A percentile compares a stretch with the other conserved stretches of the same genome.
Evolutionary conservation across 2,888 invertebrate genomes (phyloP).

Genomic region (Epistrophe eligans): DNA sequence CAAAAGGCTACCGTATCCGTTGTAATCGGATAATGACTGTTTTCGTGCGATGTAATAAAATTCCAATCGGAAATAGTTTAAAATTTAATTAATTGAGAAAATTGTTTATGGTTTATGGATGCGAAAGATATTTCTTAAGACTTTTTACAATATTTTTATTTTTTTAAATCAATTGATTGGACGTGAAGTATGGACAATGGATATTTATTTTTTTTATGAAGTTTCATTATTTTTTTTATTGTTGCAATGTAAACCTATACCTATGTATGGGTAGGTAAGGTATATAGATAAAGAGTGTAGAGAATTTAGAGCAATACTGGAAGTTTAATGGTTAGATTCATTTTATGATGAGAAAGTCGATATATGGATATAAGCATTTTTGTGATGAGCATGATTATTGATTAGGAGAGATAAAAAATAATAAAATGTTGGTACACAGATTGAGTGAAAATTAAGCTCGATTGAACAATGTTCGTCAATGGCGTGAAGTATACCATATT

Average conservation of each 20-base stretch:
- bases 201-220: background rate
- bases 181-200: slow-evolving; percentile 5
- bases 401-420: no score
- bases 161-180: slow-evolving; percentile 10
- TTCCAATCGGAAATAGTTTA: slow-evolving; percentile 75
- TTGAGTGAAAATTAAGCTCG: no score
- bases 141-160: no score
- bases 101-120: slow-evolving; percentile 38
- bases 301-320: slow-evolving; percentile 3
- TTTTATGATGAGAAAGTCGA: no score
- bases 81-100: slow-evolving; percentile 71
- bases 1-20: slow-evolving; percentile 55
- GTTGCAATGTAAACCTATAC: background rate
- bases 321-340: no score
- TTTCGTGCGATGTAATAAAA: slow-evolving; percentile 72
- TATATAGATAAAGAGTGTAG: no score
- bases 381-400: no score
- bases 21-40: slow-evolving; percentile 71
- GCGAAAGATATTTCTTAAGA: slow-evolving; percentile 9
- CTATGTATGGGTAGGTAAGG: background rate
- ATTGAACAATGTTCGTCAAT: no score
- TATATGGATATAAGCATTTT: no score
- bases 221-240: background rate
- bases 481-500: no score
- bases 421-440: no score